Percentiles rank a stretch among this genome's conserved stretches.
Evolutionary conservation across 2,797 vertebrate genomes (phyloP).

Genomic region (Anas capensis): DNA sequence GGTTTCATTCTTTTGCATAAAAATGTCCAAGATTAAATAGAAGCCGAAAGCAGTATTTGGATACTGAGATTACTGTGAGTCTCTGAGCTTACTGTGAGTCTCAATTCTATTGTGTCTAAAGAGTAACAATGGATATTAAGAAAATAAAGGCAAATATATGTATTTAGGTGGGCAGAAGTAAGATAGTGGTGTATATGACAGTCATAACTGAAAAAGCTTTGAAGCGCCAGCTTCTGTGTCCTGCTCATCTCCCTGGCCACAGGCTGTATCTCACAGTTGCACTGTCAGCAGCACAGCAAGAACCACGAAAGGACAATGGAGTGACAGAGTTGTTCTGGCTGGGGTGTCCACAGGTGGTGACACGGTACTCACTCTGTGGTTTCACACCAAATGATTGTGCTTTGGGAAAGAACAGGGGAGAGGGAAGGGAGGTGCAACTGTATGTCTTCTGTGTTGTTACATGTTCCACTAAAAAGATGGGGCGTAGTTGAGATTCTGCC

Average conservation of each 20-base stretch:
- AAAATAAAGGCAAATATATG: background rate
- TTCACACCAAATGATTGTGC: background rate
- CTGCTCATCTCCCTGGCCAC: background rate
- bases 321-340: background rate
- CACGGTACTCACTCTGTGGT: background rate
- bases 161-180: background rate
- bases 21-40: background rate
- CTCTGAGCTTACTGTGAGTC: background rate
- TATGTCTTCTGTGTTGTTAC: background rate
- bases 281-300: background rate
- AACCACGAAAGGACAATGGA: background rate
- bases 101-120: background rate
- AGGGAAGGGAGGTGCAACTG: background rate
- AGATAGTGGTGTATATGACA: background rate
- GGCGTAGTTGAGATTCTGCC: rapidly evolving
- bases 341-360: background rate
- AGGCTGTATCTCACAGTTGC: rapidly evolving
- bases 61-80: background rate
- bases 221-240: background rate
- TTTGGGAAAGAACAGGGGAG: background rate
- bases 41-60: background rate
- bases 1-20: background rate
- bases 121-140: background rate
- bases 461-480: background rate
- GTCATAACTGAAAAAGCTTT: background rate